Evolutionary conservation across 2,888 invertebrate genomes (phyloP).

Genomic region (Fissipunctia ypsillon): DNA sequence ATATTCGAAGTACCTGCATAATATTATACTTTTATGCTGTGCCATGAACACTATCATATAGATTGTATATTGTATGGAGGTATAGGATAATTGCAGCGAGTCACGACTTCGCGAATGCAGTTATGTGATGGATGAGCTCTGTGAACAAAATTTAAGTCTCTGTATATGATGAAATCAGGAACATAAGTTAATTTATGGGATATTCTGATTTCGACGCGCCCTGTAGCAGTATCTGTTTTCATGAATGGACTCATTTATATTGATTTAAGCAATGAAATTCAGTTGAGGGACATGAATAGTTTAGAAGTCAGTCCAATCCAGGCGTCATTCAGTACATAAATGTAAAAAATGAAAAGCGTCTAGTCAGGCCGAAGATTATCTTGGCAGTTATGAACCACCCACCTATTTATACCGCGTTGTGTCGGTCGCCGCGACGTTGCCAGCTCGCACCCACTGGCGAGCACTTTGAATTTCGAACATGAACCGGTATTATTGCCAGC

Average conservation of each 20-base stretch:
- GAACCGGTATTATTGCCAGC: constrained; percentile 60
- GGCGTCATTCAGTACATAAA: constrained; percentile 44
- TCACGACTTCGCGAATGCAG: constrained; percentile 9
- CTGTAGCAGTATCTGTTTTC: constrained; percentile 3
- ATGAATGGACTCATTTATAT: constrained; percentile 31
- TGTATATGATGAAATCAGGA: constrained; percentile 9
- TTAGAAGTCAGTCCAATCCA: constrained; percentile 26
- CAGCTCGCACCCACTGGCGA: constrained; percentile 65
- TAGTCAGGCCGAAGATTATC: constrained; percentile 72
- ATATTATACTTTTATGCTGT: constrained; percentile 7
- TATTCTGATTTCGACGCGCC: constrained; percentile 1
- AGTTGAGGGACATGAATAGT: constrained; percentile 25
- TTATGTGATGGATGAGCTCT: constrained; percentile 18
- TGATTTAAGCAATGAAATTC: constrained; percentile 21
- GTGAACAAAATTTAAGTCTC: constrained; percentile 3
- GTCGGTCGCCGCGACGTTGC: constrained; percentile 72
- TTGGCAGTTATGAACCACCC: constrained; percentile 70
- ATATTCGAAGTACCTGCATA: constrained; percentile 24
- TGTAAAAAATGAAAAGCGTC: constrained; percentile 66
- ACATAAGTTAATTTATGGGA: not conserved
- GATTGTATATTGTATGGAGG: constrained; percentile 24
- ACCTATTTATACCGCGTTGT: constrained; percentile 72
- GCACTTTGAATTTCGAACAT: constrained; percentile 69
- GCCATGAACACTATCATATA: constrained; percentile 20
- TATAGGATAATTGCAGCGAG: constrained; percentile 14